A percentile compares a stretch with the other conserved stretches of the same genome.
These are phyloP conservation scores for Selene dorsalis DNA, from an alignment of 2,797 vertebrate genomes.

Conservation along the genomic window DNA sequence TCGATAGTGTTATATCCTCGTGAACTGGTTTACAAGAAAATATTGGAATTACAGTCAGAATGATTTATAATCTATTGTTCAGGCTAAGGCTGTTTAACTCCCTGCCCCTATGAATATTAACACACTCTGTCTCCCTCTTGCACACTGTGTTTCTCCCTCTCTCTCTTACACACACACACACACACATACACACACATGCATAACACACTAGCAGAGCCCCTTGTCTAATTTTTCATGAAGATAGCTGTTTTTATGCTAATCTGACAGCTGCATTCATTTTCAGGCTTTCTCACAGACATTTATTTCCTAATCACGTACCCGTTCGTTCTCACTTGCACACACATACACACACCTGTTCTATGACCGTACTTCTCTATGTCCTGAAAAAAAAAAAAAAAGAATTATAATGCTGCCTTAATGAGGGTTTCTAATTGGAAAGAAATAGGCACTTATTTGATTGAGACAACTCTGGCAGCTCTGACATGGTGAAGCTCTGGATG, in stretches of 20 bases:
- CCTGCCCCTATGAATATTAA: constrained; percentile 78
- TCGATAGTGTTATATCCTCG: constrained; percentile 77
- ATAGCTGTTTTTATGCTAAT: constrained; percentile 78
- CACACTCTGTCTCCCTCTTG: constrained; percentile 46
- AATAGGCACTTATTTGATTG: constrained; percentile 49
- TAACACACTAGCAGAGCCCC: constrained; percentile 52
- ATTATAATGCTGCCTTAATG: constrained; percentile 43
- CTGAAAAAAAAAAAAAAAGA: constrained; percentile 15
- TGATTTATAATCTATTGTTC: constrained; percentile 83
- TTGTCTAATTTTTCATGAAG: constrained; percentile 75
- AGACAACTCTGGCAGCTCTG: constrained; percentile 44
- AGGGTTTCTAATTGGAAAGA: constrained; percentile 59
- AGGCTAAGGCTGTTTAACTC: constrained; percentile 76
- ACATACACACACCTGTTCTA: constrained; percentile 14
- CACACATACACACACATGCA: constrained; percentile 54
- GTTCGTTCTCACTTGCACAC: constrained; percentile 28
- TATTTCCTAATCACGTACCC: constrained; percentile 67
- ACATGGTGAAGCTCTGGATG: not conserved
- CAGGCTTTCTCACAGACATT: constrained; percentile 59
- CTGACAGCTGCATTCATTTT: constrained; percentile 77
- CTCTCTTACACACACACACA: constrained; percentile 26
- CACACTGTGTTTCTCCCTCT: constrained; percentile 30
- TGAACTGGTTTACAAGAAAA: constrained; percentile 82
- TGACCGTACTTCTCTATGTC: constrained; percentile 14
- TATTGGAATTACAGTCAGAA: constrained; percentile 80